Evolutionary conservation across 2,113 vertebrate species (phyloP).

Genomic region (Oxyura jamaicensis): DNA sequence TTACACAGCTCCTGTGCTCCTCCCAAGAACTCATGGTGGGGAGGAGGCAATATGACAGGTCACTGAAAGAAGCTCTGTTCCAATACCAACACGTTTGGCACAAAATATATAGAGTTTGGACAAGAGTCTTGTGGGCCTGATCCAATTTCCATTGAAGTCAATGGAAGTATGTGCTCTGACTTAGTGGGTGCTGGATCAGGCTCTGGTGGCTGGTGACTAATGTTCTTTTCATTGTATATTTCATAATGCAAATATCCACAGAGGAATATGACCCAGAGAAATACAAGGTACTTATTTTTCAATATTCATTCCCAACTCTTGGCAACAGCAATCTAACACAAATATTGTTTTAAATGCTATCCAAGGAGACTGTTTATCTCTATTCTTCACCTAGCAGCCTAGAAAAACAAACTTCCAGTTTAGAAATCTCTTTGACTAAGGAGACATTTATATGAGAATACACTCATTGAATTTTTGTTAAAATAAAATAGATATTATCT

Average conservation of each 20-base stretch:
- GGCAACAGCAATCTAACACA: conserved; percentile 6
- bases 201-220: conserved; percentile 18
- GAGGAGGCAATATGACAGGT: neutral
- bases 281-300: conserved; percentile 35
- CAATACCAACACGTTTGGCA: neutral
- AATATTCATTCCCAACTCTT: neutral
- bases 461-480: neutral
- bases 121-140: neutral
- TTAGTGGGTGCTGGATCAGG: conserved; percentile 2
- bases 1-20: neutral
- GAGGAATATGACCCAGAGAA: conserved; percentile 19
- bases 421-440: conserved; percentile 18
- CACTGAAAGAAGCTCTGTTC: conserved; percentile 6
- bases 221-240: neutral
- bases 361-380: conserved; percentile 39
- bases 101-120: neutral
- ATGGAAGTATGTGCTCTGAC: conserved; percentile 26
- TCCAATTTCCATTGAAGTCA: neutral
- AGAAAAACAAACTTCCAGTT: conserved; percentile 31
- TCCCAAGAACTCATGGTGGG: neutral
- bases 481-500: neutral
- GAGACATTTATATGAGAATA: neutral
- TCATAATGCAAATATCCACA: neutral
- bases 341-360: conserved; percentile 18
- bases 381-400: conserved; percentile 22